A percentile compares a stretch with the other conserved stretches of the same genome.
Evolutionary conservation across 2,113 vertebrate genomes (phyloP).

Genomic region (Crotalus horridus): DNA sequence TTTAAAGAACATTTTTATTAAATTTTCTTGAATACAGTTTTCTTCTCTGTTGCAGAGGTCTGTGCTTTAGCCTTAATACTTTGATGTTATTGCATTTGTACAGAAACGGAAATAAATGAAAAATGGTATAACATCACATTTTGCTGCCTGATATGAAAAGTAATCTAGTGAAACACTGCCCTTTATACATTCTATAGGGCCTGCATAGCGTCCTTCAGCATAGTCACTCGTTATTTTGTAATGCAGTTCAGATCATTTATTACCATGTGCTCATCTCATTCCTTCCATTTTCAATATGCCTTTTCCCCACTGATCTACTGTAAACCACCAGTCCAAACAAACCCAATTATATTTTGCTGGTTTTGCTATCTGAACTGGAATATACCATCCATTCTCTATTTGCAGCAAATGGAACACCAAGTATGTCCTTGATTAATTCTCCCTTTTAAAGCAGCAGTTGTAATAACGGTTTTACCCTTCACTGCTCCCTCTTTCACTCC

Average conservation of each 20-base stretch:
- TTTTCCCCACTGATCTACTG: not conserved
- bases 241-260: not conserved
- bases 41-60: not conserved
- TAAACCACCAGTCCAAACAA: not conserved
- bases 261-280: not conserved
- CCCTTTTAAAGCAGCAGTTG: not conserved
- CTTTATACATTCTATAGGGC: not conserved
- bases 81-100: slow-evolving; percentile 14
- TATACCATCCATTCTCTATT: not conserved
- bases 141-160: not conserved
- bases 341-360: not conserved
- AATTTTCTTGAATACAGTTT: not conserved
- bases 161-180: not conserved
- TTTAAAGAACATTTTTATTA: slow-evolving; percentile 16
- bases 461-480: not conserved
- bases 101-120: slow-evolving; percentile 13
- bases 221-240: not conserved
- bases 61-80: not conserved
- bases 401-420: not conserved
- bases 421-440: not conserved
- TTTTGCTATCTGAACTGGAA: not conserved
- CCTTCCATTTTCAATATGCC: not conserved
- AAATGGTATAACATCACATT: rapidly evolving
- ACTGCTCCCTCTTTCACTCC: not conserved
- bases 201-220: not conserved